Conservation (phyloP, 2,888 invertebrate genomes). For the Caenorhabditis plicata region DNA sequence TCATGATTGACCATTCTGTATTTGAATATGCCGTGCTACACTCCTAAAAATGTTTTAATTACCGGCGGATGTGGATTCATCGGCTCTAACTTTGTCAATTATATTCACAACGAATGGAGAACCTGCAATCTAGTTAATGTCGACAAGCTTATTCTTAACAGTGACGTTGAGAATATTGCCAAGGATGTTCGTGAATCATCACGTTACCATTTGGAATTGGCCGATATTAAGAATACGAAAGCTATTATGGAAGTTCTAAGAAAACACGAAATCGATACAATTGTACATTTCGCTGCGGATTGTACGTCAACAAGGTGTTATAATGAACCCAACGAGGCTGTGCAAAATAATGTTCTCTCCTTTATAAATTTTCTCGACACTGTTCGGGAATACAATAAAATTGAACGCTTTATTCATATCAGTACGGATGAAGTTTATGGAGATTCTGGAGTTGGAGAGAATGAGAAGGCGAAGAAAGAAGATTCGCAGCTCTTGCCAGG, state of each 20-base stretch:
- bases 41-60: constrained; percentile 56
- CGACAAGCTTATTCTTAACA: constrained; percentile 61
- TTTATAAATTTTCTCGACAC: constrained; percentile 60
- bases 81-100: constrained; percentile 64
- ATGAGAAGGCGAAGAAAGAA: constrained; percentile 56
- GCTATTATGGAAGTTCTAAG: constrained; percentile 49
- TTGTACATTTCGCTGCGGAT: constrained; percentile 64
- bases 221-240: constrained; percentile 57
- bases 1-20: too few species aligned
- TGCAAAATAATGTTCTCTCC: constrained; percentile 61
- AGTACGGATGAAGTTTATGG: constrained; percentile 65
- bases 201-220: constrained; percentile 54
- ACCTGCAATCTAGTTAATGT: constrained; percentile 58
- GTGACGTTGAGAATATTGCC: constrained; percentile 57
- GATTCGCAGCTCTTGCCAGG: constrained; percentile 52
- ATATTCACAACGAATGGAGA: constrained; percentile 56
- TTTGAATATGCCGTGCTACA: too few species aligned
- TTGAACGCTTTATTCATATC: constrained; percentile 59
- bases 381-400: constrained; percentile 50
- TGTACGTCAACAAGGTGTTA: constrained; percentile 64
- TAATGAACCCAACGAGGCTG: constrained; percentile 55
- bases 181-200: constrained; percentile 46
- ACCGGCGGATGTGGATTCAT: constrained; percentile 65
- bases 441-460: constrained; percentile 57
- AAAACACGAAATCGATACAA: constrained; percentile 59